Percentiles rank a stretch among this genome's conserved stretches.
Evolutionary conservation across 1,140 invertebrate genomes (phyloP).

Genomic region (Homarus americanus): DNA sequence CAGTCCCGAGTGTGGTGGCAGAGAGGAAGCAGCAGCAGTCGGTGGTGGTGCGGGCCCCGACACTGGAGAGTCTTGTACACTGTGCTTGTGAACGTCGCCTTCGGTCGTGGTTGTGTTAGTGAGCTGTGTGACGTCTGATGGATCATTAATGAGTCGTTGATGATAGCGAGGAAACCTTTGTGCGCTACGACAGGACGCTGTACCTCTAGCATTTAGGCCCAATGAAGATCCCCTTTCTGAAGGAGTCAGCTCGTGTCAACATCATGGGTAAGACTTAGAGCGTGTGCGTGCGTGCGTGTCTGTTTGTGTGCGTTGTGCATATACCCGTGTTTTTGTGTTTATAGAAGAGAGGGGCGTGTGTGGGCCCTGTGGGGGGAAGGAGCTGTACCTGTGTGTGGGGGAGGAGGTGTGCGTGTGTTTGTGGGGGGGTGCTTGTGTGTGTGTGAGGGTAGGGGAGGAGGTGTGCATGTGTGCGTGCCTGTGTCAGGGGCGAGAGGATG

Average conservation of each 20-base stretch:
- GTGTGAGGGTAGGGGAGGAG: background rate
- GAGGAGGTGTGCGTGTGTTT: no score
- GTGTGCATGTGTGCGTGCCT: slow-evolving; percentile 40
- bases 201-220: background rate
- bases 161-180: no score
- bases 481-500: background rate
- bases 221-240: slow-evolving; percentile 67
- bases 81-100: background rate
- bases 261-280: slow-evolving; percentile 46
- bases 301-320: background rate
- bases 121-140: no score
- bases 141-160: no score
- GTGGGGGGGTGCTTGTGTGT: no score
- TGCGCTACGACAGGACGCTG: no score
- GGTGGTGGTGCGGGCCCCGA: no score
- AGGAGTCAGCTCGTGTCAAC: slow-evolving; percentile 65
- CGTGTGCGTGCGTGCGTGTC: slow-evolving; percentile 12
- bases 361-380: no score
- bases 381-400: no score
- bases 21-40: background rate
- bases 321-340: background rate
- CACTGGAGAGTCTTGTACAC: no score
- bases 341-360: no score
- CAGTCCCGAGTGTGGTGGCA: background rate
- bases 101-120: background rate